Conservation (phyloP, 2,113 vertebrate genomes). For the Podocnemis expansa region DNA sequence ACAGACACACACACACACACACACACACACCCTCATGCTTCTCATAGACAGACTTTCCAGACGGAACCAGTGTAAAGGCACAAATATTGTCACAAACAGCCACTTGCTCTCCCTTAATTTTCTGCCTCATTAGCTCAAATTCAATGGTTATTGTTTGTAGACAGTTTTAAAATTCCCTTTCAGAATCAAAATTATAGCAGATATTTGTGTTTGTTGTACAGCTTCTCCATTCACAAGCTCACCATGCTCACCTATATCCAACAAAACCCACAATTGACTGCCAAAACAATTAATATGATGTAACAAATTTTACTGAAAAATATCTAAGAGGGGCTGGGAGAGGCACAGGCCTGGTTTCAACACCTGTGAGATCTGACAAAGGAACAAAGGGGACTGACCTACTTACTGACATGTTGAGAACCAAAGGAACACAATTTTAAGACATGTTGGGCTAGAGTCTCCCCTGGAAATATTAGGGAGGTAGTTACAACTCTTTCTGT, state of each 20-base stretch:
- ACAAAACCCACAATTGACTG: not conserved
- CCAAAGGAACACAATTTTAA: not conserved
- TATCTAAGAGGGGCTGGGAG: not conserved
- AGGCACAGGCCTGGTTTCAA: not conserved
- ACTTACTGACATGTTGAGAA: not conserved
- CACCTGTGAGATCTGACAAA: not conserved
- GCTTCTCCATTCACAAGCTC: not conserved
- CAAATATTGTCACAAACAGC: too few species aligned
- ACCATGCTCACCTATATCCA: not conserved
- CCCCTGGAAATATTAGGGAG: not conserved
- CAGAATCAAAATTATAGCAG: not conserved
- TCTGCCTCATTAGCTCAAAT: not conserved
- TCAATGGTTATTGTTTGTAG: not conserved
- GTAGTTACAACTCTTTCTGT: not conserved
- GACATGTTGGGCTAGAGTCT: not conserved
- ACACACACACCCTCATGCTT: too few species aligned
- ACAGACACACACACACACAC: too few species aligned
- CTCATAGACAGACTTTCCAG: too few species aligned
- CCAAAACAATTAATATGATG: not conserved
- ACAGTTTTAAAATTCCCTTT: not conserved
- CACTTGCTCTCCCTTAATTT: not conserved
- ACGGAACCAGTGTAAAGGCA: too few species aligned
- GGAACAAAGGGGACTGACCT: not conserved
- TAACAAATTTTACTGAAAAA: not conserved
- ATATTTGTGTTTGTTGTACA: not conserved